Percentiles rank a stretch among this genome's conserved stretches.
These are phyloP conservation scores for Nymphicus hollandicus DNA, from an alignment of 2,113 vertebrate species.

Conservation along the genomic window DNA sequence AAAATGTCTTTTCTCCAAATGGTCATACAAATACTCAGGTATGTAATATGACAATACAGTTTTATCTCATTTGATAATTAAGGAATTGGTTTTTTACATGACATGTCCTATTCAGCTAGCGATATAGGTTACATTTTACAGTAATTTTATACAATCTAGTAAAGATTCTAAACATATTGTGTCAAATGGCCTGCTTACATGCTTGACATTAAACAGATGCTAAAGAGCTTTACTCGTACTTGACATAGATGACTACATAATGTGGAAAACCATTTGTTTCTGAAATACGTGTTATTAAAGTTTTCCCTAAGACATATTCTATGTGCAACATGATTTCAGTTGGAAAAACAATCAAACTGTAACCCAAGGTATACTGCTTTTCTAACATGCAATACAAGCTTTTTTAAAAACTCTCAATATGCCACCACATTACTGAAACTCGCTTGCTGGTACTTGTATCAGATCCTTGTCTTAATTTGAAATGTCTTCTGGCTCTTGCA, in stretches of 20 bases:
- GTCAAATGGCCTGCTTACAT: background rate
- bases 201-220: background rate
- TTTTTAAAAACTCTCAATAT: background rate
- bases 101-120: background rate
- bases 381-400: background rate
- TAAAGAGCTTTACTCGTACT: background rate
- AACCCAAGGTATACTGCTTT: background rate
- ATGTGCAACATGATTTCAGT: background rate
- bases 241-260: background rate
- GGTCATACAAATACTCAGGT: background rate
- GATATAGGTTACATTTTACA: background rate
- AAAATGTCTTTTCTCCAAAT: background rate
- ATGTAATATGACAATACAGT: background rate
- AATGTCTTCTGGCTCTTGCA: background rate
- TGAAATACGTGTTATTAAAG: background rate
- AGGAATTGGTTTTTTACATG: background rate
- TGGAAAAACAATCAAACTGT: fast-evolving
- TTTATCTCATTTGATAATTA: background rate
- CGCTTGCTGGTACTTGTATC: background rate
- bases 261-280: background rate
- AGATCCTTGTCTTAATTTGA: background rate
- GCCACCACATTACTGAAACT: fast-evolving
- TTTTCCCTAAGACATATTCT: background rate
- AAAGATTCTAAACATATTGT: background rate
- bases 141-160: background rate